Base-by-base conservation (phyloP, 2,888 invertebrate species). In the Mythimna vitellina region DNA sequence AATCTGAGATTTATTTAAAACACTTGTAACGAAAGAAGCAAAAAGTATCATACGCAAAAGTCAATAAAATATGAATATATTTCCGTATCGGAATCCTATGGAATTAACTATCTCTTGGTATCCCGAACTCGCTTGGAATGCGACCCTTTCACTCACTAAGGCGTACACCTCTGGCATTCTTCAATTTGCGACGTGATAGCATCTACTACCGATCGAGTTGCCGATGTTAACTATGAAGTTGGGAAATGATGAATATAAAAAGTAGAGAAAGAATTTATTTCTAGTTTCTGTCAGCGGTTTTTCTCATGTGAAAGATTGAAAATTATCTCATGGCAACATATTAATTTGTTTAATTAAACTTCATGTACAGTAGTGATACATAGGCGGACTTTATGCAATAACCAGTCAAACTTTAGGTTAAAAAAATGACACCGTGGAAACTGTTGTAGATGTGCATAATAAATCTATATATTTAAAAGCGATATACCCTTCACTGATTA, bases 161-260 rank as follows among this genome's bases (percentile, higher is more conserved):
- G 62, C 67, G 79, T 64, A 81, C 83, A 85, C 85, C 81, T 76
- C 38, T 25, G 51, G 72, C 78, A 85, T 86, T 85, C 87, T 82
- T 81, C 75, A 80, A 79, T 85, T 80, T 76, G 81, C 67, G 80
- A 86, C 85, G 86, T 81, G 85, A 84, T 65, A 61, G 60, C 74
- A 80, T 75, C 66, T 76, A 75, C 65, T 76, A 70, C 72, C 67
- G 49, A 78, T 80, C 68, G 69, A 80, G 65, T 67, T 71, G 73
- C 62, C 46, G 70, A 78, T 74, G 76, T 81, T 76, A 86, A 81
- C 74, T 81, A 78, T 70, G 65, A 49, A 76, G 67, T 77, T 46
- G 32, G 46, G 32, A 63, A 65, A 64, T 61, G 65, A 42, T 80
- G 51, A 82, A 79, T 80, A 56, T 73, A 70, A 80, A 82, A 82